Conservation (phyloP, 2,113 vertebrate genomes). For the Microtus pennsylvanicus region DNA sequence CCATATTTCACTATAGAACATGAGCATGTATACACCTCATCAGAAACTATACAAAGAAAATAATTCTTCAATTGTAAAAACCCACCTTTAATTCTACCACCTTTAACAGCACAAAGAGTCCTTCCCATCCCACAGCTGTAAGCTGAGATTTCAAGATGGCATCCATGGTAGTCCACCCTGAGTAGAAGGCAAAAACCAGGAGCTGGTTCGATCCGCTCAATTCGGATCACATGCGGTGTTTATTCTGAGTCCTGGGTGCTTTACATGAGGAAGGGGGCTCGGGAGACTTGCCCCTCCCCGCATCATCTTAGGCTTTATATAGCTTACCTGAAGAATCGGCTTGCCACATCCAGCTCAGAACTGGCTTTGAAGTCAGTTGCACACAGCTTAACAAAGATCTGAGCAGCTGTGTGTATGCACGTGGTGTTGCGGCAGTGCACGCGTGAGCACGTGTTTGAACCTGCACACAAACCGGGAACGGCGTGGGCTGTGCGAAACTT, state of each 20-base stretch:
- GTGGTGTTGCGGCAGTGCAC: background rate
- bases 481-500: background rate
- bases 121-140: background rate
- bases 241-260: background rate
- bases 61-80: background rate
- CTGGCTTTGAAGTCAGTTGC: slow-evolving; percentile 22
- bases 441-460: background rate
- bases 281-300: background rate
- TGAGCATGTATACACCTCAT: background rate
- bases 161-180: background rate
- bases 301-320: background rate
- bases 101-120: background rate
- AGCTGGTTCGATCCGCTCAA: background rate
- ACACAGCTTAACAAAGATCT: background rate
- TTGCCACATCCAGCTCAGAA: background rate
- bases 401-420: background rate
- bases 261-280: too few species aligned
- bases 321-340: background rate
- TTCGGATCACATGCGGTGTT: too few species aligned
- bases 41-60: background rate
- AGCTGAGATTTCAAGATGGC: background rate
- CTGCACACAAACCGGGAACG: background rate
- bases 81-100: background rate
- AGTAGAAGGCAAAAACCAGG: background rate
- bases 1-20: background rate